Percentiles rank a stretch among this genome's conserved stretches.
phyloP scores from a whole-genome alignment of 1,140 invertebrate species.

The Tribolium castaneum region DNA sequence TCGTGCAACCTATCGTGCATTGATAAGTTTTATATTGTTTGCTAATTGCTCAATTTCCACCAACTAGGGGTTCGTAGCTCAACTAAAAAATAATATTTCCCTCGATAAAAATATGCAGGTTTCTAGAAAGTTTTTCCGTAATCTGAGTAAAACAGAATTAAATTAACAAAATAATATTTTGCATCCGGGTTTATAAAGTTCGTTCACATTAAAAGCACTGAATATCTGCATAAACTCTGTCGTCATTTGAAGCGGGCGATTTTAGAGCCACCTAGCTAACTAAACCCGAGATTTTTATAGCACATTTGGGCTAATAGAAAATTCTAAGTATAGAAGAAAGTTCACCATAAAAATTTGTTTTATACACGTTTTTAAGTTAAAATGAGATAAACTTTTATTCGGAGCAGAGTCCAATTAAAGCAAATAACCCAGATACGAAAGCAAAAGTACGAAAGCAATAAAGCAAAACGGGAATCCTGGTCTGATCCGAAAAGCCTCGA shows the following conservation, averaged over 20 bases:
- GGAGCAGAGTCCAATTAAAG: neutral
- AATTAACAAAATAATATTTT: conserved; percentile 28
- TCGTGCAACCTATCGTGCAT: neutral
- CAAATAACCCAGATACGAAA: conserved; percentile 33
- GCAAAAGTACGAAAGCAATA: conserved; percentile 36
- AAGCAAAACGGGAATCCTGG: conserved; percentile 29
- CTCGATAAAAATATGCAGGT: neutral
- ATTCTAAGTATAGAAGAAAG: neutral
- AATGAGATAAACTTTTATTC: neutral
- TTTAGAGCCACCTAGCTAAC: neutral
- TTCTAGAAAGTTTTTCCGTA: neutral
- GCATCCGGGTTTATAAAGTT: neutral
- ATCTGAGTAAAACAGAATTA: conserved; percentile 2
- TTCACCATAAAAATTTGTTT: neutral
- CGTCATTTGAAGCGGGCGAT: conserved; percentile 6
- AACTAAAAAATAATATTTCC: neutral
- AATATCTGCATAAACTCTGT: conserved; percentile 1
- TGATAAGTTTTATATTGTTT: conserved; percentile 23
- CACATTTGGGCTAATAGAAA: neutral
- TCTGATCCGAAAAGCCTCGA: conserved; percentile 16
- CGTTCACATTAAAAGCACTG: neutral
- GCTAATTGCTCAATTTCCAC: neutral
- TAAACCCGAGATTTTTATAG: conserved; percentile 2
- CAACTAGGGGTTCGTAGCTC: neutral
- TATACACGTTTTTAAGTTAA: neutral